Percentiles rank a stretch among this genome's conserved stretches.
Conservation (phyloP, 1,140 invertebrate genomes). For the Latrodectus geometricus region DNA sequence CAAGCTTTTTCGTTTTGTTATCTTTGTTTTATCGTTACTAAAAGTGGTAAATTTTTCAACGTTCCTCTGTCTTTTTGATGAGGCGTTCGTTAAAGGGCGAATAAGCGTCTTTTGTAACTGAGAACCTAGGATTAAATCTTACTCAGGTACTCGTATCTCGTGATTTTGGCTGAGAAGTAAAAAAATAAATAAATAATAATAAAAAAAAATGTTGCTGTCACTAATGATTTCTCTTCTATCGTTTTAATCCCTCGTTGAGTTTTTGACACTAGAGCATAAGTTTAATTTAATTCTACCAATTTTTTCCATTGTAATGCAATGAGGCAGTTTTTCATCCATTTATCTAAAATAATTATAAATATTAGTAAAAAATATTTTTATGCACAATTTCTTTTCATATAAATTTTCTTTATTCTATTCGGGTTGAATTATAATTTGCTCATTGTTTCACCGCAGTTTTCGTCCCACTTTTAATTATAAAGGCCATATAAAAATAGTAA, state of each 20-base stretch:
- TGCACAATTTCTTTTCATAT: too few species aligned
- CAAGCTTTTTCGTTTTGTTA: not conserved
- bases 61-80: not conserved
- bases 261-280: not conserved
- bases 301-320: not conserved
- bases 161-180: not conserved
- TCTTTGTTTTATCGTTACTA: not conserved
- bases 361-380: too few species aligned
- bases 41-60: not conserved
- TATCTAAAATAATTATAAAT: too few species aligned
- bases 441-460: too few species aligned
- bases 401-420: too few species aligned
- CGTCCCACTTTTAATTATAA: too few species aligned
- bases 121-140: not conserved
- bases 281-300: not conserved
- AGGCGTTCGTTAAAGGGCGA: not conserved
- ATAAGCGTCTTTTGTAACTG: not conserved
- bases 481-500: too few species aligned
- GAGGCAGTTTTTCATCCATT: too few species aligned
- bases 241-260: not conserved
- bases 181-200: too few species aligned
- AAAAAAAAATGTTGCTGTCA: not conserved
- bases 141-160: too few species aligned
- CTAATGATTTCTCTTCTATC: not conserved
- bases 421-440: too few species aligned